Percentiles rank a stretch among this genome's conserved stretches.
These are phyloP conservation scores for Platerodrilus igneus DNA, from an alignment of 2,888 invertebrate genomes.

Conservation along the genomic window DNA sequence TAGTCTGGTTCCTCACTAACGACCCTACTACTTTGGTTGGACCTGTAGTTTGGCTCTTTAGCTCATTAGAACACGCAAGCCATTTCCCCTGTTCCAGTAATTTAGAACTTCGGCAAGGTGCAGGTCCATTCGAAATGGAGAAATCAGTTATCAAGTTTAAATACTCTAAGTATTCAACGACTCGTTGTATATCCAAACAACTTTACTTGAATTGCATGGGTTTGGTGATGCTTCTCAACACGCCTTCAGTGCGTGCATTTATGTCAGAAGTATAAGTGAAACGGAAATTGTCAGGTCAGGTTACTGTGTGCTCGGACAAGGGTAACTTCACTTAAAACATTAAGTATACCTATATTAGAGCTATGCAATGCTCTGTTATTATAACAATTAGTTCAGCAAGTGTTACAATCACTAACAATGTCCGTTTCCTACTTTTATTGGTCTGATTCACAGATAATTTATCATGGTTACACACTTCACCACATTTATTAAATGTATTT, in stretches of 20 bases:
- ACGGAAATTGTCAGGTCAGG: too few relatives aligned
- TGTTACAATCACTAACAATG: constrained; percentile 5
- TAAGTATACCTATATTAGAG: constrained; percentile 32
- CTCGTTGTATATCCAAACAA: constrained; percentile 8
- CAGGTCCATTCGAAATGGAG: too few relatives aligned
- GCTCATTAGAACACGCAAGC: too few relatives aligned
- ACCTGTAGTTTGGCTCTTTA: too few relatives aligned
- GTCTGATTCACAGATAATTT: background rate
- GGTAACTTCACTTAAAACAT: constrained; percentile 15
- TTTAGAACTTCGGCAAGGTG: too few relatives aligned
- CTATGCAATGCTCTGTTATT: constrained; percentile 31
- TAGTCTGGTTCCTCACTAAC: too few relatives aligned
- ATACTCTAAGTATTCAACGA: constrained; percentile 19
- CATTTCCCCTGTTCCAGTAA: too few relatives aligned
- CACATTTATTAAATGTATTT: background rate
- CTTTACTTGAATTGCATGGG: constrained; percentile 17
- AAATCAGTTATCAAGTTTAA: constrained; percentile 13
- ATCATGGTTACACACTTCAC: background rate
- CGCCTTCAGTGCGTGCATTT: constrained; percentile 13
- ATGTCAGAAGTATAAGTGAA: too few relatives aligned
- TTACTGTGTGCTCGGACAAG: constrained; percentile 15
- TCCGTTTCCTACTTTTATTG: background rate
- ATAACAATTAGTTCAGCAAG: constrained; percentile 18
- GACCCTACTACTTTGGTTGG: too few relatives aligned
- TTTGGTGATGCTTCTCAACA: constrained; percentile 18